Evolutionary conservation across 2,888 invertebrate genomes (phyloP).

Genomic region (Petrolisthes manimaculis): DNA sequence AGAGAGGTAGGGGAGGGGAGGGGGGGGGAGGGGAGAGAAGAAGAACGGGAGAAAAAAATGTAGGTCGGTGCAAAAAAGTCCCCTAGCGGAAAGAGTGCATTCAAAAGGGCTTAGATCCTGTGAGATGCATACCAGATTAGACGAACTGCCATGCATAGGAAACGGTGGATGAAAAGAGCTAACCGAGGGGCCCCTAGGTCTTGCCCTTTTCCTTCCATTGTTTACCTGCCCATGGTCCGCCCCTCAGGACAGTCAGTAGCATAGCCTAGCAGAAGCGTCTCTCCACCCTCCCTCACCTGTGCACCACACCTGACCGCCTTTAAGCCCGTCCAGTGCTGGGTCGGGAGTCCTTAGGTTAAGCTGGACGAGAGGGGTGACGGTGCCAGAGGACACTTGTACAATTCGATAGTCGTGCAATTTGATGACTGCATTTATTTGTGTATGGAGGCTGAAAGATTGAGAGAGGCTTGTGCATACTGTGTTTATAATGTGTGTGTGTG

Average conservation of each 20-base stretch:
- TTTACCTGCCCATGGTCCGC: background rate
- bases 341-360: no score
- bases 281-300: conserved; percentile 11
- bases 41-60: conserved; percentile 13
- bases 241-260: no score
- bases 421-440: no score
- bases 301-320: conserved; percentile 26
- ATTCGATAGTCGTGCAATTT: no score
- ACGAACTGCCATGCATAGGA: conserved; percentile 46
- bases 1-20: background rate
- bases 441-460: no score
- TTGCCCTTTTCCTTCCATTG: conserved; percentile 14
- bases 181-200: conserved; percentile 10
- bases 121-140: conserved; percentile 60
- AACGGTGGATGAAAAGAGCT: conserved; percentile 6
- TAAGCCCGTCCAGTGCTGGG: conserved; percentile 2
- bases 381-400: no score
- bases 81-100: conserved; percentile 47
- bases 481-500: no score
- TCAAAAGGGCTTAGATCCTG: conserved; percentile 53
- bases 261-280: background rate
- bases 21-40: background rate
- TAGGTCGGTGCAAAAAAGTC: background rate
- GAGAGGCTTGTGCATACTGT: no score
- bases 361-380: no score